Evolutionary conservation across 92 coral and sea anemone species (phyloP), one percentile per base, ranked within the genome.

Genomic region (Virgularia gustaviana): DNA sequence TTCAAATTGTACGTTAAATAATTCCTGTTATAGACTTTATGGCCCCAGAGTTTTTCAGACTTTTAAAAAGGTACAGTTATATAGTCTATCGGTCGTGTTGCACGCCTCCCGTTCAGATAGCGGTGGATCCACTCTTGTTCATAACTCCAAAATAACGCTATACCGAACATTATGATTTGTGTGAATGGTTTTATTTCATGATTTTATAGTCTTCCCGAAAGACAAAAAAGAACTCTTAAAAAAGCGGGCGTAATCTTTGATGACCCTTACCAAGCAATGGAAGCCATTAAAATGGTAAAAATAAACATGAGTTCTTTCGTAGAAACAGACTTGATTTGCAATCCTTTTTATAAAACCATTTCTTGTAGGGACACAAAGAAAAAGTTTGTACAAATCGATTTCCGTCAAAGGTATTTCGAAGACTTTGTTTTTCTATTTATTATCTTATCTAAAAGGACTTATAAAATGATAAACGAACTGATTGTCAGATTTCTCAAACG

Each of bases 221-320:
- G 89, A 3, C 79, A 83, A 56, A 80, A 75, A 44, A 83, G 98
- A 19, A 36, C 82, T 9, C 77, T 92, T 27, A 73, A 88, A 31
- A 92, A 89, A 77, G 83, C 98, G 11, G 87, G 85, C 27, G 43
- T 86, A 31, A 62, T 89, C n/a, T 88, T 92, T 77, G 81, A 82
- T 31, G 77, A 83, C 73, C 96, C 98, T 20, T 36, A 65, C 36
- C 87, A 85, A 12, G 98, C 85, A 2, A 83, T 89, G 36, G 90
- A 89, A 39, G 36, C 41, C 5, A 85, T 83, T 13, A 80, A 85
- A 45, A 72, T 51, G 73, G 97, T 88, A 37, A 77, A 85, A 7
- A 24, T 20, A 27, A 22, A 4, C 10, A 12, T 47, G 15, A 23
- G 15, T 44, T 37, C 13, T 13, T 31, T 12, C 0, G 23, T n/a